Conservation (phyloP, 2,113 vertebrate genomes). For the Pavo muticus region DNA sequence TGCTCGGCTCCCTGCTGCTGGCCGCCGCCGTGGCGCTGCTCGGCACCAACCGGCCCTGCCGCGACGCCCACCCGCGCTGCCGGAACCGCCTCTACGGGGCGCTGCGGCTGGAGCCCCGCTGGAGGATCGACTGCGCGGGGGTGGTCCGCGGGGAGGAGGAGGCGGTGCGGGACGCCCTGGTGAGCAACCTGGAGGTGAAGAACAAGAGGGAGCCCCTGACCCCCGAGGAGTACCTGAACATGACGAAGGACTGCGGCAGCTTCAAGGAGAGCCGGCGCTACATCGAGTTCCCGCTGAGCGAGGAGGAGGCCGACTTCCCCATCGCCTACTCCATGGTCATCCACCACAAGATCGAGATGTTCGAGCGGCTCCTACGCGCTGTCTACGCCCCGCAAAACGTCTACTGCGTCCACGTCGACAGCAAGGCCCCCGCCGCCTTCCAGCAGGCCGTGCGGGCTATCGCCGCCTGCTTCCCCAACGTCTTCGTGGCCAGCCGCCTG, state of each 20-base stretch:
- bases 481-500: conserved; percentile 87
- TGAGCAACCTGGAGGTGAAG: conserved; percentile 65
- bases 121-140: conserved; percentile 74
- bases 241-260: conserved; percentile 80
- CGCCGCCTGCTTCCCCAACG: conserved; percentile 87
- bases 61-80: neutral
- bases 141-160: conserved; percentile 77
- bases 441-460: conserved; percentile 81
- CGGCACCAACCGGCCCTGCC: neutral
- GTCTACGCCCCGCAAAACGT: conserved; percentile 90
- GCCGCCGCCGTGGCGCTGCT: neutral
- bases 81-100: neutral
- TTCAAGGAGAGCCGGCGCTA: conserved; percentile 80
- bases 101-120: conserved; percentile 59
- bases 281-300: conserved; percentile 80
- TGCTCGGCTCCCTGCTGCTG: conserved; percentile 10
- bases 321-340: conserved; percentile 93
- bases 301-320: conserved; percentile 86
- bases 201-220: conserved; percentile 25
- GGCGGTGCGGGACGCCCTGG: conserved; percentile 5
- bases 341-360: conserved; percentile 92
- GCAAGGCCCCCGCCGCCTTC: conserved; percentile 80
- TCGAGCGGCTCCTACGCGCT: conserved; percentile 88
- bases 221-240: conserved; percentile 78
- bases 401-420: conserved; percentile 91